Conservation (phyloP, 2,797 vertebrate genomes). For the Harpagifer antarcticus region DNA sequence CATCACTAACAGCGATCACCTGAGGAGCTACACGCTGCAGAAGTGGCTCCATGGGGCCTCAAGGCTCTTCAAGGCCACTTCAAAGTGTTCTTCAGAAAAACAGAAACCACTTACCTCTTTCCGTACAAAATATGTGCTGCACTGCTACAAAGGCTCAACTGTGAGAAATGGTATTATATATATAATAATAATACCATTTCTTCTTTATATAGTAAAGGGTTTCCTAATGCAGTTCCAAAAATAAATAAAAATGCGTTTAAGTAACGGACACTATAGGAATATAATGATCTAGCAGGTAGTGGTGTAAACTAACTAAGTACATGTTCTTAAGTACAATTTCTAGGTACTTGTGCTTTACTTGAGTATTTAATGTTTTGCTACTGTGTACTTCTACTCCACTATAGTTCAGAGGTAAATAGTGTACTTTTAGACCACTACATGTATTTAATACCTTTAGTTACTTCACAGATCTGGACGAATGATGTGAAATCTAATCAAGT, state of each 20-base stretch:
- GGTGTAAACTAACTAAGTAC: no score
- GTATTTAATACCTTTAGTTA: no score
- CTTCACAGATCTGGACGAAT: no score
- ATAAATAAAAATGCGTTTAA: neutral
- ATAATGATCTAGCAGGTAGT: neutral
- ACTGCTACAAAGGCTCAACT: constrained; percentile 21
- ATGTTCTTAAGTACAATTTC: no score
- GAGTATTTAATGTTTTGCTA: no score
- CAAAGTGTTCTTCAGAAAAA: constrained; percentile 31
- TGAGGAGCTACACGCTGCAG: constrained; percentile 13
- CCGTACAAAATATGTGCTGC: constrained; percentile 13
- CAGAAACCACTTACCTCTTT: constrained; percentile 13
- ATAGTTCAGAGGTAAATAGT: no score
- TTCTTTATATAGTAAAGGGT: neutral
- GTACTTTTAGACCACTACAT: no score
- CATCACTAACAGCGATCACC: constrained; percentile 11
- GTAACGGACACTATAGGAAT: neutral
- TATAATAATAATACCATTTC: no score
- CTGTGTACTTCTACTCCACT: no score
- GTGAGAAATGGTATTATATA: constrained; percentile 23
- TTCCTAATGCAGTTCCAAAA: constrained; percentile 7
- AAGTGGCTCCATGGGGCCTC: constrained; percentile 11
- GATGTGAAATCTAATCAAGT: no score
- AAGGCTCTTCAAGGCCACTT: constrained; percentile 42
- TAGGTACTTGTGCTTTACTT: no score